Conservation (phyloP, 2,113 vertebrate species). For the Pipa parva region DNA sequence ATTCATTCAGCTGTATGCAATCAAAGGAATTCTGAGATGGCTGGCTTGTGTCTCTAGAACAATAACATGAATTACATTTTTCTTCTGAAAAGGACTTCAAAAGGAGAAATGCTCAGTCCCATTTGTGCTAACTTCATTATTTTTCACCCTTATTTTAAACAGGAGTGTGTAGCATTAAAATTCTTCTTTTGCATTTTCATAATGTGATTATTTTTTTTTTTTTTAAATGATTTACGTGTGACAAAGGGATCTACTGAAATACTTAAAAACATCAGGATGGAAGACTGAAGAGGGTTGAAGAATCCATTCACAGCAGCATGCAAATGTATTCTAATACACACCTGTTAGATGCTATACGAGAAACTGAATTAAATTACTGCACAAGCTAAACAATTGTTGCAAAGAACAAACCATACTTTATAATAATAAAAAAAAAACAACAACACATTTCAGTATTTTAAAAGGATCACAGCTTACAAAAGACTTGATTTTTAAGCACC, state of each 20-base stretch:
- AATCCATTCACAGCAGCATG: constrained; percentile 23
- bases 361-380: constrained; percentile 26
- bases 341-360: constrained; percentile 27
- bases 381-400: constrained; percentile 20
- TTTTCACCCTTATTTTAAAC: background rate
- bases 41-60: constrained; percentile 13
- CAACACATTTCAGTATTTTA: constrained; percentile 11
- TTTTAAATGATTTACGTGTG: constrained; percentile 36
- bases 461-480: constrained; percentile 6
- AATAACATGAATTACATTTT: constrained; percentile 35
- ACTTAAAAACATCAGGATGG: constrained; percentile 25
- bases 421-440: constrained; percentile 28
- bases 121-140: constrained; percentile 35
- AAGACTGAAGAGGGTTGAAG: constrained; percentile 5
- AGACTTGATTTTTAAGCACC: constrained; percentile 6
- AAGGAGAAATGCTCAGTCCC: constrained; percentile 5
- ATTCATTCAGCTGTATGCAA: constrained; percentile 20
- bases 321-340: constrained; percentile 40
- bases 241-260: constrained; percentile 26
- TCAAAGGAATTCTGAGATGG: constrained; percentile 35
- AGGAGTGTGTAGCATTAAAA: constrained; percentile 9
- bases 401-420: background rate
- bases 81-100: constrained; percentile 31
- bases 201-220: constrained; percentile 9
- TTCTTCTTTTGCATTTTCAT: constrained; percentile 16